Percentiles rank a stretch among this genome's conserved stretches.
Evolutionary conservation across 2,797 vertebrate species (phyloP).

Genomic region (Siniperca obscura): DNA sequence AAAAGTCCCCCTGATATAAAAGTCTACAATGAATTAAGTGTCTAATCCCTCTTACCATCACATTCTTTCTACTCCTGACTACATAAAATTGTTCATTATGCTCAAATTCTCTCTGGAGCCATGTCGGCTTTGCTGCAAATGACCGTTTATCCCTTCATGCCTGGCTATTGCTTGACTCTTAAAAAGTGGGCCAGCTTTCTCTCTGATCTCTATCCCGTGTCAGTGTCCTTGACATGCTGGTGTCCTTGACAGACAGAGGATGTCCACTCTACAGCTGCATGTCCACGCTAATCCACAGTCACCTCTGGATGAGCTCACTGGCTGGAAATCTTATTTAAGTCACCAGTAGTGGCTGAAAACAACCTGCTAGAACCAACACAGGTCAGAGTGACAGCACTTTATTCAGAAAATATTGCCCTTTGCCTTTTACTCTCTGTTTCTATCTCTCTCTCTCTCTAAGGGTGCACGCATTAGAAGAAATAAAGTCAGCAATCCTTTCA

Average conservation of each 20-base stretch:
- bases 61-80: constrained; percentile 23
- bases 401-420: background rate
- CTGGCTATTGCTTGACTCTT: constrained; percentile 21
- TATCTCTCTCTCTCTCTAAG: background rate
- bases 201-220: constrained; percentile 37
- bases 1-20: constrained; percentile 20
- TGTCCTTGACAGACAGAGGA: constrained; percentile 53
- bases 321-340: constrained; percentile 30
- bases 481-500: background rate
- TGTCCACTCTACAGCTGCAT: constrained; percentile 34
- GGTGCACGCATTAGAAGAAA: background rate
- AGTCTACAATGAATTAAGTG: constrained; percentile 5
- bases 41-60: constrained; percentile 39
- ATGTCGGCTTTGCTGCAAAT: constrained; percentile 46
- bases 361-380: constrained; percentile 13
- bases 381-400: background rate
- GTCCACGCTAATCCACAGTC: constrained; percentile 57
- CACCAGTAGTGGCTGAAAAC: constrained; percentile 20
- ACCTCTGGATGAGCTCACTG: constrained; percentile 39
- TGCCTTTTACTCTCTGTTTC: background rate
- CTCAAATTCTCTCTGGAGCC: constrained; percentile 45
- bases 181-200: constrained; percentile 28
- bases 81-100: constrained; percentile 46
- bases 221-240: constrained; percentile 24
- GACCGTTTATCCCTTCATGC: constrained; percentile 35